These are phyloP conservation scores for Dascillus cervinus DNA, from an alignment of 2,888 invertebrate genomes.

Conservation along the genomic window DNA sequence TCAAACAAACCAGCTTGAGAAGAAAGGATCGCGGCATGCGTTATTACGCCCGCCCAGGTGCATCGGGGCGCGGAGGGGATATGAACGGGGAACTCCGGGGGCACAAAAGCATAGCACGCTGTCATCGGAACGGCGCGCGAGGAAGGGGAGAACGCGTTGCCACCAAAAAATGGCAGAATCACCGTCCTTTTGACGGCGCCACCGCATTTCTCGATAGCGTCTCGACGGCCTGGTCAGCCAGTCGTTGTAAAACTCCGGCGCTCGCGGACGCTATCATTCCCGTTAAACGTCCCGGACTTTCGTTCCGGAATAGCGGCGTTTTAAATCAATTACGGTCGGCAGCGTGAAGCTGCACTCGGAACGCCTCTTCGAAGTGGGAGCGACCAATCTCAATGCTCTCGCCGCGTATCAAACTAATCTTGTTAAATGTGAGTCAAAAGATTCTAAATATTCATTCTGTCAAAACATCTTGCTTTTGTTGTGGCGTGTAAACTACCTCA, in stretches of 20 bases:
- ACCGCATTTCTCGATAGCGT: constrained; percentile 52
- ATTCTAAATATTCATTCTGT: constrained; percentile 44
- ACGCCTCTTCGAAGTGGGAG: constrained; percentile 43
- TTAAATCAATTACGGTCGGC: constrained; percentile 56
- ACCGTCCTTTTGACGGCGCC: constrained; percentile 23
- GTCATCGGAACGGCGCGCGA: constrained; percentile 31
- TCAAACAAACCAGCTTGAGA: constrained; percentile 18
- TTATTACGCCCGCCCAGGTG: constrained; percentile 46
- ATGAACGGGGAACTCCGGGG: constrained; percentile 19
- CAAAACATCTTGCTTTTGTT: constrained; percentile 41
- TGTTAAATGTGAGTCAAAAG: constrained; percentile 41
- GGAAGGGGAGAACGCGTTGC: constrained; percentile 25
- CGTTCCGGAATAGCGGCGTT: constrained; percentile 33
- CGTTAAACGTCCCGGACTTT: constrained; percentile 13
- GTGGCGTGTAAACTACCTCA: constrained; percentile 21
- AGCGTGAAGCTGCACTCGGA: constrained; percentile 35
- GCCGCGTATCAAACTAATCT: constrained; percentile 40
- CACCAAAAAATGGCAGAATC: constrained; percentile 38
- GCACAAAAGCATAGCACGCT: constrained; percentile 38
- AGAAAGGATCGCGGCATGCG: constrained; percentile 26
- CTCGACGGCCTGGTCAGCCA: constrained; percentile 48
- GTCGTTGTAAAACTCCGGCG: constrained; percentile 46
- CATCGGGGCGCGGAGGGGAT: constrained; percentile 39
- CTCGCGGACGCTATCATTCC: constrained; percentile 19
- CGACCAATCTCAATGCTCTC: constrained; percentile 44